Percentiles rank a stretch among this genome's conserved stretches.
phyloP scores from a whole-genome alignment of 2,113 vertebrate species.

The Oceanites oceanicus region DNA sequence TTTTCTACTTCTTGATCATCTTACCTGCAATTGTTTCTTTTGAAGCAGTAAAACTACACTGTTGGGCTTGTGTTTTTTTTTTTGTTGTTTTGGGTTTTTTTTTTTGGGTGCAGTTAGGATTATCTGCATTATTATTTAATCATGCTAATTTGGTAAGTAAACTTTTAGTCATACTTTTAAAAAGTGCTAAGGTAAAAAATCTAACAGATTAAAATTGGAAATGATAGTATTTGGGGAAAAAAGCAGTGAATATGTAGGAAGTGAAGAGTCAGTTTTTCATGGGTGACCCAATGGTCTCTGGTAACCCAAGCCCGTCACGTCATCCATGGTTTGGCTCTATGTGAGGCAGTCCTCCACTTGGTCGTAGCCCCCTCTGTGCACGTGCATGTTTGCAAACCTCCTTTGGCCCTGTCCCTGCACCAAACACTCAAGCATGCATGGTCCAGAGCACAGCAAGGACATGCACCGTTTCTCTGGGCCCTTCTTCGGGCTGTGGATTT shows the following conservation, averaged over 20 bases:
- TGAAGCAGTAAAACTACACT: background rate
- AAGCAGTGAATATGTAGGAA: background rate
- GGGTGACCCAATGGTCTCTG: background rate
- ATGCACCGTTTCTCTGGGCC: background rate
- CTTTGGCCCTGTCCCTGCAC: background rate
- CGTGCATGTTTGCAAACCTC: background rate
- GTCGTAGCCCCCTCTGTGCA: background rate
- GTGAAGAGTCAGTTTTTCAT: background rate
- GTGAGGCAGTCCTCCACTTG: background rate
- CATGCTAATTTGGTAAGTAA: background rate
- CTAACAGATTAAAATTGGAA: background rate
- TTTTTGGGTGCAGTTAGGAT: background rate
- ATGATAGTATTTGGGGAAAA: background rate
- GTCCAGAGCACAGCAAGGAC: background rate
- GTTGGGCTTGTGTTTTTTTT: no score
- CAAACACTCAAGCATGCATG: background rate
- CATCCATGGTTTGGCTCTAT: background rate
- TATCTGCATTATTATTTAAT: background rate
- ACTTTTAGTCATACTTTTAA: background rate
- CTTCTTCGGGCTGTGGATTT: background rate
- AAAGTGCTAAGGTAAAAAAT: background rate
- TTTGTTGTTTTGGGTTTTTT: no score
- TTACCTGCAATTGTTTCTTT: background rate
- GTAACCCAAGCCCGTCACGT: rapidly evolving
- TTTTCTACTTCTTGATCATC: background rate